Percentiles rank a stretch among this genome's conserved stretches.
Conservation (phyloP, 2,113 vertebrate genomes). For the Pontoporia blainvillei region DNA sequence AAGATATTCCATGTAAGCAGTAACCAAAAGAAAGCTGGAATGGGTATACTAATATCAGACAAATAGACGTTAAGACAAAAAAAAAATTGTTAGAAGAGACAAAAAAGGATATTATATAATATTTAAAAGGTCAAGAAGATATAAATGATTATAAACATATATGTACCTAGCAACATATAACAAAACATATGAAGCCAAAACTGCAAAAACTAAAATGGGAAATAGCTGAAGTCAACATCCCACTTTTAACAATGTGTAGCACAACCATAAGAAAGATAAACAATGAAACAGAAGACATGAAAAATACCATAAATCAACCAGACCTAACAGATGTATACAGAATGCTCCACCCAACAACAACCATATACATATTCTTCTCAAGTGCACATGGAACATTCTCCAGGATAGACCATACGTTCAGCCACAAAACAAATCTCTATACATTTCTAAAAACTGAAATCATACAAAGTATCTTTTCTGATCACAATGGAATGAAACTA, state of each 20-base stretch:
- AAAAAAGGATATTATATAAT: background rate
- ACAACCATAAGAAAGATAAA: background rate
- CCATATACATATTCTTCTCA: background rate
- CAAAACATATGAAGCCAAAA: conserved; percentile 16
- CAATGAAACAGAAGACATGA: background rate
- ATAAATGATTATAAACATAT: background rate
- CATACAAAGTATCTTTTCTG: background rate
- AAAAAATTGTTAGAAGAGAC: background rate
- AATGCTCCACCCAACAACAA: background rate
- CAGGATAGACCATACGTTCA: background rate
- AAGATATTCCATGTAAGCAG: background rate
- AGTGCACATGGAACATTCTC: background rate
- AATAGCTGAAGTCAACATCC: background rate
- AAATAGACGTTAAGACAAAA: background rate
- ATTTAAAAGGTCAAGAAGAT: background rate
- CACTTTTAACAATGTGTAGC: background rate
- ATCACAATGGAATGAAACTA: conserved; percentile 19
- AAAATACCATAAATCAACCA: background rate
- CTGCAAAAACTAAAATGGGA: background rate
- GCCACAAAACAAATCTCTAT: background rate
- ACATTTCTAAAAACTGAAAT: background rate
- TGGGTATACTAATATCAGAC: background rate
- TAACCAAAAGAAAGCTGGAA: background rate
- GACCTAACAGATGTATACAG: background rate
- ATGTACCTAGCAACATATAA: background rate